Evolutionary conservation across 2,797 vertebrate genomes (phyloP).

Genomic region (Dendrocincla fuliginosa): DNA sequence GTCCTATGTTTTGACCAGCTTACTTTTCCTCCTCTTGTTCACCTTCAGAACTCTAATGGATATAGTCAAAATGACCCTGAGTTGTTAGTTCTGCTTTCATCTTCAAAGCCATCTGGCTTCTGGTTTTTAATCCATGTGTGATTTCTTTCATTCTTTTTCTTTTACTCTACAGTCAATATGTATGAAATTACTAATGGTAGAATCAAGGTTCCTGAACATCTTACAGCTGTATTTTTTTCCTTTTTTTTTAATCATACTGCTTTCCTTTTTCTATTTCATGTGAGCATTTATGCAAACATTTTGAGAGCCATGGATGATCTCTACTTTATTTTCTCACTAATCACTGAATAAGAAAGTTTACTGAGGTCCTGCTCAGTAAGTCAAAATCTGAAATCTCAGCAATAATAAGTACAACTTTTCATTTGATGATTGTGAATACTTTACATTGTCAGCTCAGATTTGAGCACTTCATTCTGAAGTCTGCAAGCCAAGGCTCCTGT

Average conservation of each 20-base stretch:
- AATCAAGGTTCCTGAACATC: neutral
- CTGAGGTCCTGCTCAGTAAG: neutral
- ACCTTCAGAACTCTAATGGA: neutral
- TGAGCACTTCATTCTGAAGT: neutral
- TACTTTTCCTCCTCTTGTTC: neutral
- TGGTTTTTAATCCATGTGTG: neutral
- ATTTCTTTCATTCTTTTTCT: neutral
- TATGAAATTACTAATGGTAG: neutral
- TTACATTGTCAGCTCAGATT: neutral
- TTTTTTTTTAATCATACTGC: neutral
- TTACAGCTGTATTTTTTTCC: neutral
- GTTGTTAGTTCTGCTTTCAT: conserved; percentile 25
- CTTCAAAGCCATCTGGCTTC: neutral
- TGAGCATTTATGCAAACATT: neutral
- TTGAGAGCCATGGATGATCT: neutral
- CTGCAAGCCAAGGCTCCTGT: neutral
- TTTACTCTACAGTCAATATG: neutral
- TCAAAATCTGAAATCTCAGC: neutral
- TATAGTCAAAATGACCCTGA: neutral
- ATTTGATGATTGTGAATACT: neutral
- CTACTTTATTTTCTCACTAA: neutral
- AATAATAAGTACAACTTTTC: neutral
- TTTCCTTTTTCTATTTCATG: neutral
- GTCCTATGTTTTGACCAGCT: neutral
- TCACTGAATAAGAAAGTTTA: neutral